A percentile compares a stretch with the other conserved stretches of the same genome.
Conservation (phyloP, 2,888 invertebrate species). For the Euzetes globulus region DNA sequence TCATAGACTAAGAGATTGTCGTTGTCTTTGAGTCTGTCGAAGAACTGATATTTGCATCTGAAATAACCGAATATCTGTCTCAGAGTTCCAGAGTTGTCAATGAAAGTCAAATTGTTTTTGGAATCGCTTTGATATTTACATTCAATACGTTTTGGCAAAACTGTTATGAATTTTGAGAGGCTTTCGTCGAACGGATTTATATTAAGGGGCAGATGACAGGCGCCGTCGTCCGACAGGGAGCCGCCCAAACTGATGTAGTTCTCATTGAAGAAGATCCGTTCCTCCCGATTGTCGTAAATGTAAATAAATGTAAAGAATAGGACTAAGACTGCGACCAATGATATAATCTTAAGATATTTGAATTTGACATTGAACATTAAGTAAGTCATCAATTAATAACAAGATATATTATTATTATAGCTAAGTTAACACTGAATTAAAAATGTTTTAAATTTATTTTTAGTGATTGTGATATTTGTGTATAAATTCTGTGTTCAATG, state of each 20-base stretch:
- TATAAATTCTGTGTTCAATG: too few species aligned
- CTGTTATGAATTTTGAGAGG: constrained; percentile 6
- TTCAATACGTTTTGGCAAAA: constrained; percentile 14
- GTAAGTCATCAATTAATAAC: too few species aligned
- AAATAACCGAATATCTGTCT: background rate
- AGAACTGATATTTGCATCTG: constrained; percentile 29
- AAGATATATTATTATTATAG: too few species aligned
- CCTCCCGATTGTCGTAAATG: background rate
- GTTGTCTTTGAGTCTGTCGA: background rate
- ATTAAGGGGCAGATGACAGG: constrained; percentile 22
- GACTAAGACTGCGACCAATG: background rate
- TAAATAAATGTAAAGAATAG: background rate
- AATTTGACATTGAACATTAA: too few species aligned
- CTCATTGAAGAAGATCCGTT: constrained; percentile 10
- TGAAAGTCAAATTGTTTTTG: constrained; percentile 8
- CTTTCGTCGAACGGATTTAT: constrained; percentile 8
- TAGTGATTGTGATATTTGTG: too few species aligned
- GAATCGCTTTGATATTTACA: constrained; percentile 2
- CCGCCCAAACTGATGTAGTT: background rate
- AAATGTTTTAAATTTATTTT: too few species aligned
- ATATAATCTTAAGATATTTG: background rate
- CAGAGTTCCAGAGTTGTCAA: constrained; percentile 5
- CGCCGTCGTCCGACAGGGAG: background rate
- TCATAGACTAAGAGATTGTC: background rate
- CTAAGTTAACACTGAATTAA: too few species aligned